A percentile compares a stretch with the other conserved stretches of the same genome.
Evolutionary conservation across 1,140 invertebrate genomes (phyloP).

Genomic region (Scaptomyza montana): DNA sequence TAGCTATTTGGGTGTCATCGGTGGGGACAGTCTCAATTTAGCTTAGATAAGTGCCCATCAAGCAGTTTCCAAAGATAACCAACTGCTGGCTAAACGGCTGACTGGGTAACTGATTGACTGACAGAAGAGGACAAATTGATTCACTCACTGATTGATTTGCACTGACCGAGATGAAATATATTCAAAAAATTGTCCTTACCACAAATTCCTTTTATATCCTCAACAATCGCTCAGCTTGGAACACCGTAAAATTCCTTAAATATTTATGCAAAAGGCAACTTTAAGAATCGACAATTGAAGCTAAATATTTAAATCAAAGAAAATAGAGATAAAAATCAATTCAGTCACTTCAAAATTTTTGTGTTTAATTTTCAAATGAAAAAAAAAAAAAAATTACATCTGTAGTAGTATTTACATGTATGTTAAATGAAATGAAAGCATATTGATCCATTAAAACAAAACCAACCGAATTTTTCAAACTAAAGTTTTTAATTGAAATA

Average conservation of each 20-base stretch:
- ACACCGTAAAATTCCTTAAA: neutral
- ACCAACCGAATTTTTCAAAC: too few species aligned
- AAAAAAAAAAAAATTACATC: neutral
- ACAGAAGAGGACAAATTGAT: neutral
- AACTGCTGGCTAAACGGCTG: neutral
- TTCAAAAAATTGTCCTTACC: too few species aligned
- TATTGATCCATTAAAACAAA: too few species aligned
- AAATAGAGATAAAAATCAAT: neutral
- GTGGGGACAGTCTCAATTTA: neutral
- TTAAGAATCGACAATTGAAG: too few species aligned
- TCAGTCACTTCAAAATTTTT: too few species aligned
- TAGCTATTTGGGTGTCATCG: neutral
- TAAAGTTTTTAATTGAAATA: too few species aligned
- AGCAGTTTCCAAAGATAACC: neutral
- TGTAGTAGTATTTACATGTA: too few species aligned
- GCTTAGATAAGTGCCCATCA: conserved; percentile 2
- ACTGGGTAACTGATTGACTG: conserved; percentile 1
- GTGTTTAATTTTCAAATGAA: neutral
- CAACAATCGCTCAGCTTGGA: neutral
- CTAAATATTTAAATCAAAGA: too few species aligned
- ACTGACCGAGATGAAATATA: neutral
- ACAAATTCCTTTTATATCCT: too few species aligned
- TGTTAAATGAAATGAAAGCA: too few species aligned
- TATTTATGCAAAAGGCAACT: neutral
- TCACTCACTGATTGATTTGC: conserved; percentile 1